Evolutionary conservation across 2,113 vertebrate species (phyloP).

Genomic region (Rallus limicola): DNA sequence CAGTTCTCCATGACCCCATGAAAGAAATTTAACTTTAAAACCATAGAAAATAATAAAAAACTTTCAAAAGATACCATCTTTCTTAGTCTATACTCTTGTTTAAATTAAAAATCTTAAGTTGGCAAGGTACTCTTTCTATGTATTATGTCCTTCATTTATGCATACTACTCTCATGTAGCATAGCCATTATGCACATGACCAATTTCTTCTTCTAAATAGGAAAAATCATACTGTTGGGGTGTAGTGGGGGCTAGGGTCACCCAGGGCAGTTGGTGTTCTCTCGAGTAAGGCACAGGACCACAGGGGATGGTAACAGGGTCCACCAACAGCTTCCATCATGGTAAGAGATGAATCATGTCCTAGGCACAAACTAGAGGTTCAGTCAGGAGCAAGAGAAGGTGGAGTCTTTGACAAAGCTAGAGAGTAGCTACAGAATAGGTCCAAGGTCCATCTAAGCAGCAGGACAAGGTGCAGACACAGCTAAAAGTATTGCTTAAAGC

Average conservation of each 20-base stretch:
- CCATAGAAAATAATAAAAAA: not conserved
- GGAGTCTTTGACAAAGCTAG: not conserved
- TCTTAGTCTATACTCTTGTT: not conserved
- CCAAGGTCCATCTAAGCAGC: not conserved
- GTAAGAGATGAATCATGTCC: not conserved
- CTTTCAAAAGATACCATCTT: not conserved
- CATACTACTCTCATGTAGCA: not conserved
- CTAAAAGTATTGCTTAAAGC: not conserved
- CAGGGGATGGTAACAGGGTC: not conserved
- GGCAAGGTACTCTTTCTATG: not conserved
- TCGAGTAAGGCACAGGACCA: not conserved
- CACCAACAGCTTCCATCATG: not conserved
- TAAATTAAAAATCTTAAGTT: not conserved
- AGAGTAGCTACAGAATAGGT: not conserved
- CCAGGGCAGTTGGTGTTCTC: not conserved
- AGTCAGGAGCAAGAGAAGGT: not conserved
- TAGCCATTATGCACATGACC: accelerated
- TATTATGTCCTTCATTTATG: not conserved
- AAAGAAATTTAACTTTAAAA: not conserved
- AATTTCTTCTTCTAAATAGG: not conserved
- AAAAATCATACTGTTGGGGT: not conserved
- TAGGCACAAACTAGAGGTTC: not conserved
- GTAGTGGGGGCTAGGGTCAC: not conserved
- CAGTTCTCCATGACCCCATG: not conserved
- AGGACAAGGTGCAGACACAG: not conserved